These are phyloP conservation scores for Ptilonorhynchus violaceus DNA, from an alignment of 2,113 vertebrate genomes.

Conservation along the genomic window DNA sequence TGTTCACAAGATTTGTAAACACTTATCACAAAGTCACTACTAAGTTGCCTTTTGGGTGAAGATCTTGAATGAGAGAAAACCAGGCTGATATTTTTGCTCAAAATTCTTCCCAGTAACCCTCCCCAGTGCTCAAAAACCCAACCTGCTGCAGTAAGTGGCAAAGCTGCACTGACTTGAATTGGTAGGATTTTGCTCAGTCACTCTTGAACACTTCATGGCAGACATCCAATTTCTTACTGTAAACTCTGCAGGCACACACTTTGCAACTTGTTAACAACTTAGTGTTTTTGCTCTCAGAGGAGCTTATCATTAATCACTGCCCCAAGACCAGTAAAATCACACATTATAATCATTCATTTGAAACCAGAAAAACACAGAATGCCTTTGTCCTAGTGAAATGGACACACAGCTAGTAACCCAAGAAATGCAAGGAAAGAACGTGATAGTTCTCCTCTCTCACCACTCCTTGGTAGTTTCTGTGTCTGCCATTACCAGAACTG, in stretches of 20 bases:
- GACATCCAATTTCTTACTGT: not conserved
- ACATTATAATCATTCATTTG: not conserved
- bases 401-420: not conserved
- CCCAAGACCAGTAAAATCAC: not conserved
- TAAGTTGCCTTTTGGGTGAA: not conserved
- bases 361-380: not conserved
- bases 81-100: not conserved
- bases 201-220: not conserved
- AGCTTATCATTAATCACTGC: not conserved
- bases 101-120: not conserved
- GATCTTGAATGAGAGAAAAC: not conserved
- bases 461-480: not conserved
- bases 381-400: not conserved
- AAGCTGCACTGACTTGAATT: not conserved
- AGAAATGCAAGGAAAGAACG: not conserved
- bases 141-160: not conserved
- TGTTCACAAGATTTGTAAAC: not conserved
- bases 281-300: not conserved
- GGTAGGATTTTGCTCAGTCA: not conserved
- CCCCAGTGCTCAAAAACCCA: not conserved
- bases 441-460: accelerated
- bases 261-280: not conserved
- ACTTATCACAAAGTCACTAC: not conserved
- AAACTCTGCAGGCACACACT: not conserved
- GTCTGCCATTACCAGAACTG: not conserved